Evolutionary conservation across 2,113 vertebrate genomes (phyloP).

Genomic region (Oreotragus oreotragus): DNA sequence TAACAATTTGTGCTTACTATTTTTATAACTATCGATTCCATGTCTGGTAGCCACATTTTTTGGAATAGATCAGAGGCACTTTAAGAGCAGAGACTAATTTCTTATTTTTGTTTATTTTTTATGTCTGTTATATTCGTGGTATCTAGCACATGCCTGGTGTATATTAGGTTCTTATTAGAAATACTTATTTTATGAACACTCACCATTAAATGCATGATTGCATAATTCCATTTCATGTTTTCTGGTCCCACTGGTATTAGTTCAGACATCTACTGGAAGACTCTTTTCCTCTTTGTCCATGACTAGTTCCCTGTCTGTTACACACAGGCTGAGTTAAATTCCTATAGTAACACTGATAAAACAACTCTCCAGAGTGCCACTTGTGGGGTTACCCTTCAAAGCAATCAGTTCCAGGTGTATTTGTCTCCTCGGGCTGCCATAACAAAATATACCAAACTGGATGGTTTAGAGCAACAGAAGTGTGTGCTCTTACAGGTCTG

Average conservation of each 20-base stretch:
- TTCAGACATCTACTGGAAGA: neutral
- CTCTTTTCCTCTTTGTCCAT: neutral
- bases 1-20: neutral
- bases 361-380: neutral
- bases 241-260: neutral
- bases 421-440: neutral
- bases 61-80: neutral
- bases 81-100: neutral
- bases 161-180: neutral
- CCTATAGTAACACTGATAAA: neutral
- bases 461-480: neutral
- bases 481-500: neutral
- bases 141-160: neutral
- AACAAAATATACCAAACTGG: neutral
- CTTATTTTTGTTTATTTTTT: neutral
- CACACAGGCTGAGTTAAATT: neutral
- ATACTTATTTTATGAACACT: neutral
- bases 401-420: neutral
- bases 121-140: neutral
- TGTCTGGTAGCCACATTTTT: neutral
- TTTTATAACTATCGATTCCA: neutral
- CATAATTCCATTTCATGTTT: neutral
- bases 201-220: neutral
- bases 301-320: neutral
- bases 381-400: neutral